A percentile compares a stretch with the other conserved stretches of the same genome.
phyloP scores from a whole-genome alignment of 2,888 invertebrate species.

The Chesias legatella region DNA sequence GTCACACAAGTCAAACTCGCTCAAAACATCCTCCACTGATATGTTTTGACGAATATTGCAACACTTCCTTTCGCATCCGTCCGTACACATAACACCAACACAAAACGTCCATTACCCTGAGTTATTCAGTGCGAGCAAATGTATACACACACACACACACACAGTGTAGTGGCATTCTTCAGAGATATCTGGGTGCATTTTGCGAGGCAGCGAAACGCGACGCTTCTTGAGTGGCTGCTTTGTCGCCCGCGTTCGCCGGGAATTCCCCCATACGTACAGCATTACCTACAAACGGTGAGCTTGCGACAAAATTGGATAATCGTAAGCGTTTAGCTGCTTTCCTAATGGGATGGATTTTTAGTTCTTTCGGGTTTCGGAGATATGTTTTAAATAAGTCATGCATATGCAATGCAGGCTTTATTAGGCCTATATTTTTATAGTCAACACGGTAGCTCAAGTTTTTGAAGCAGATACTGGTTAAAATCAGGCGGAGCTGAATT shows the following conservation, averaged over 20 bases:
- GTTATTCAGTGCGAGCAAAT: slow-evolving; percentile 53
- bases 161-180: slow-evolving; percentile 39
- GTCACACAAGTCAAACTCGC: too few species aligned
- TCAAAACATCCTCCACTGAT: too few species aligned
- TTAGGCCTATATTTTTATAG: too few species aligned
- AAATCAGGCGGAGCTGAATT: too few species aligned
- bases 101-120: slow-evolving; percentile 54
- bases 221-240: slow-evolving; percentile 57
- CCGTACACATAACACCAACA: slow-evolving; percentile 30
- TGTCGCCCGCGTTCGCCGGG: slow-evolving; percentile 42
- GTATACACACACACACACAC: slow-evolving; percentile 60
- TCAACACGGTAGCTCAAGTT: too few species aligned
- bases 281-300: slow-evolving; percentile 36
- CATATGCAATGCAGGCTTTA: too few species aligned
- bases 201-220: slow-evolving; percentile 47
- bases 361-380: too few species aligned
- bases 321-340: slow-evolving; percentile 26
- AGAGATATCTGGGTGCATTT: slow-evolving; percentile 55
- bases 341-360: slow-evolving; percentile 20
- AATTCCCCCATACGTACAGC: slow-evolving; percentile 49
- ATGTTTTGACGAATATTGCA: too few species aligned
- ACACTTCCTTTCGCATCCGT: too few species aligned
- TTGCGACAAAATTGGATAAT: slow-evolving; percentile 33
- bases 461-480: too few species aligned
- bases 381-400: too few species aligned